Evolutionary conservation across 2,797 vertebrate species (phyloP).

Genomic region (Lacerta agilis): DNA sequence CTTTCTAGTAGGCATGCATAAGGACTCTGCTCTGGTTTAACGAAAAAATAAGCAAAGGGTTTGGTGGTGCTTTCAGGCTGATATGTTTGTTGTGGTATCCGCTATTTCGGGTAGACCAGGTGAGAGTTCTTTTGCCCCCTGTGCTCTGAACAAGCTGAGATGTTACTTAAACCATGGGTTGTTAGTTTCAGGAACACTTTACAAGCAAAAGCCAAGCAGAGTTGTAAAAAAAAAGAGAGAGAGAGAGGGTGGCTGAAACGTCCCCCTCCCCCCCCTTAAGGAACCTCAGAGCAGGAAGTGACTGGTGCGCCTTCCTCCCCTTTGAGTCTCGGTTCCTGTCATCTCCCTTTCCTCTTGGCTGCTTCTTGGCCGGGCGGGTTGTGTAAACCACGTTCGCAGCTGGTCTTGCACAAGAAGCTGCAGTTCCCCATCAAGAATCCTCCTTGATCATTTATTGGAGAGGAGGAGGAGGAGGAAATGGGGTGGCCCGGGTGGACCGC

Average conservation of each 20-base stretch:
- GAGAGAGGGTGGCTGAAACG: neutral
- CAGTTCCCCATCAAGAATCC: neutral
- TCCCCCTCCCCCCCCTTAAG: neutral
- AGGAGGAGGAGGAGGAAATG: neutral
- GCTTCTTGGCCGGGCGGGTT: neutral
- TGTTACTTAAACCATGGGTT: neutral
- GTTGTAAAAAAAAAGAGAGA: neutral
- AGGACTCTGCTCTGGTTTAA: too few relatives aligned
- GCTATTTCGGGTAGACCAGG: neutral
- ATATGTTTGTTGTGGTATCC: neutral
- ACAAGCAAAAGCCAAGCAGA: too few relatives aligned
- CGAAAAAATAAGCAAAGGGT: neutral
- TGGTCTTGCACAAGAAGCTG: neutral
- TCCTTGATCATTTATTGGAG: neutral
- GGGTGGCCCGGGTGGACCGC: neutral
- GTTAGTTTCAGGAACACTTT: neutral
- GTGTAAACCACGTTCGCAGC: neutral
- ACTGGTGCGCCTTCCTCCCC: neutral
- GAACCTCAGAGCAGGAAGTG: constrained; percentile 9
- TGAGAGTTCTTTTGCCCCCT: too few relatives aligned
- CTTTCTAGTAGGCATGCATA: too few relatives aligned
- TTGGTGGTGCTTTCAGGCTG: neutral
- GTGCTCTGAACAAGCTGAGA: neutral
- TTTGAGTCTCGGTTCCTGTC: neutral
- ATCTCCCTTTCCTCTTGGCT: neutral